Evolutionary conservation across 35 echinoderm and acorn worm species (phyloP).

Genomic region (Strongylocentrotus purpuratus): DNA sequence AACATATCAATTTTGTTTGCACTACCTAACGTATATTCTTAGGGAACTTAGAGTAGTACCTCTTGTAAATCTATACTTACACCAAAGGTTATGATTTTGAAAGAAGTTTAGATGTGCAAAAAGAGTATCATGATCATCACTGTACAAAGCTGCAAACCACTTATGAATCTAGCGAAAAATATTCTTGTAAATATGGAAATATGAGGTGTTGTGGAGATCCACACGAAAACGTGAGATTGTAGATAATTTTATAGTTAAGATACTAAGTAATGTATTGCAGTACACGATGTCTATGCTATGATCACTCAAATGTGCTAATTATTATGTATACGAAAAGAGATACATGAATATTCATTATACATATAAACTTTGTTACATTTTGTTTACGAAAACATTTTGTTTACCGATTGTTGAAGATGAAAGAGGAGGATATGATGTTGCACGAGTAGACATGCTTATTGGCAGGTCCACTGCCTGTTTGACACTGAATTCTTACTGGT

Average conservation of each 20-base stretch:
- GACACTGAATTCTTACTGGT: constrained; percentile 53
- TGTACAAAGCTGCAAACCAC: background rate
- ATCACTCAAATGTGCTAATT: constrained; percentile 47
- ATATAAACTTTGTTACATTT: constrained; percentile 41
- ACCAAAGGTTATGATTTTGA: constrained; percentile 40
- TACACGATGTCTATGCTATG: constrained; percentile 41
- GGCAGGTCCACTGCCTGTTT: constrained; percentile 30
- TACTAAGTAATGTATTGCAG: constrained; percentile 43
- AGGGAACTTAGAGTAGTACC: background rate
- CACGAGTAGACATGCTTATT: constrained; percentile 34
- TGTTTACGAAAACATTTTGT: constrained; percentile 52
- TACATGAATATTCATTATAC: constrained; percentile 50
- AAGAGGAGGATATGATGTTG: background rate
- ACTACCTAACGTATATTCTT: background rate
- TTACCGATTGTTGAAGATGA: constrained; percentile 18
- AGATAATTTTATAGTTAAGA: constrained; percentile 34
- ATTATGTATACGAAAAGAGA: constrained; percentile 36
- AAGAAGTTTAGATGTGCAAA: constrained; percentile 28
- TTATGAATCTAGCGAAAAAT: background rate
- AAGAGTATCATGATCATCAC: background rate
- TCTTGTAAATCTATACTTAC: background rate
- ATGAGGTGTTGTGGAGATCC: background rate
- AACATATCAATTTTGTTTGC: background rate
- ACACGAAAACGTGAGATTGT: constrained; percentile 25
- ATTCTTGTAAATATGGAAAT: constrained; percentile 36